Evolutionary conservation across 2,797 vertebrate species (phyloP), one percentile per base, ranked within the genome.

Genomic region (Otus scops): DNA sequence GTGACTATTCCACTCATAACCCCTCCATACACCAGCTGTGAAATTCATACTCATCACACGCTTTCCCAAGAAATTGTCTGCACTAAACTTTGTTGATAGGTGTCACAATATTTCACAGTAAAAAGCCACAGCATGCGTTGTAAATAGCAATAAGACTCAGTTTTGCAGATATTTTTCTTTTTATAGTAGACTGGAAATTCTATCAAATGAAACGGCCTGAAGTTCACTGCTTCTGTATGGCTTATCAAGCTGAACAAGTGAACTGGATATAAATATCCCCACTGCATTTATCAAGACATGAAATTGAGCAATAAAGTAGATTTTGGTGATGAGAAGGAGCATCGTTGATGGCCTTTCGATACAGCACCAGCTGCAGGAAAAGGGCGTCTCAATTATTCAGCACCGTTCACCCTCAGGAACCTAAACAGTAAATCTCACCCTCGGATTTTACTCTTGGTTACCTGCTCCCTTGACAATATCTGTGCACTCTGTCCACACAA

Each of bases 51-150:
- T 70, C 7, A 1, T 85, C 82, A 78, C 79, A 90, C 4, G 6
- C 51, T 92, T 91, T 88, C 45, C 68, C 63, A 85, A 91, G 60
- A 80, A 95, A 94, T 92, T 92, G 60, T 92, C 95, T 92, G 70
- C 13, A 7, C 74, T 95, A 94, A 95, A 84, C 93, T 95, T 92
- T 96, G 81, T 69, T 95, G 88, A 92, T 95, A 94, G 50, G 59
- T 92, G 92, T 77, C 92, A 96, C 92, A 94, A 80, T 96, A 93
- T 95, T 94, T 97, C 85, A 71, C 38, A 79, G 60, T 27, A 91
- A 86, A 95, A 96, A 93, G 61, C 45, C 81, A 56, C 45, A 89
- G 87, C 47, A 80, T 61, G 48, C 85, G 59, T 78, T 91, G 76
- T 78, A 92, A 88, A 93, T 67, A 91, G 70, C 54, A 94, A 73